Percentiles rank a stretch among this genome's conserved stretches.
Evolutionary conservation across 2,113 vertebrate genomes (phyloP).

Genomic region (Pleuronectes platessa): DNA sequence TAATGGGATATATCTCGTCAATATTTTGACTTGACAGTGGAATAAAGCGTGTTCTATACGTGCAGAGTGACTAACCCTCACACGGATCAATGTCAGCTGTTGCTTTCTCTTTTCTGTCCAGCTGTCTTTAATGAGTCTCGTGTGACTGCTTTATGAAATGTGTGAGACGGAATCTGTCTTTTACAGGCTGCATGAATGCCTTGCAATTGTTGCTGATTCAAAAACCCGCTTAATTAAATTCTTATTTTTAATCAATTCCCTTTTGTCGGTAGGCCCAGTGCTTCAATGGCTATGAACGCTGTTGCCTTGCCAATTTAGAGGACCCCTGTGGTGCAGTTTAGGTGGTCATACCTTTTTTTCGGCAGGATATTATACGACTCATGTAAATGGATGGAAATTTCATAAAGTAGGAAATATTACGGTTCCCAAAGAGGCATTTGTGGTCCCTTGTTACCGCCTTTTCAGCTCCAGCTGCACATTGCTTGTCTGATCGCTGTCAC

Average conservation of each 20-base stretch:
- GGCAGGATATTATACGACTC: constrained; percentile 56
- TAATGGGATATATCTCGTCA: constrained; percentile 67
- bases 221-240: constrained; percentile 72
- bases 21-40: constrained; percentile 64
- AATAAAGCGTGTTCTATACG: constrained; percentile 42
- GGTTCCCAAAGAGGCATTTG: constrained; percentile 50
- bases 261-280: constrained; percentile 57
- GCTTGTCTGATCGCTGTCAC: constrained; percentile 57
- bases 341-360: constrained; percentile 63
- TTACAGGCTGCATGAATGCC: constrained; percentile 48
- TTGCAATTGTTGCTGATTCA: constrained; percentile 71
- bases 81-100: constrained; percentile 74
- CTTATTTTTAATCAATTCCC: constrained; percentile 76
- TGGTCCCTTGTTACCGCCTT: constrained; percentile 43
- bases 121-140: constrained; percentile 81
- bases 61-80: constrained; percentile 56
- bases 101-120: constrained; percentile 51
- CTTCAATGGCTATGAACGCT: constrained; percentile 57
- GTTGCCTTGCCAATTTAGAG: constrained; percentile 65
- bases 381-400: constrained; percentile 58
- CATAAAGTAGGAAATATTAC: constrained; percentile 58
- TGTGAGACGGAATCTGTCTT: constrained; percentile 64
- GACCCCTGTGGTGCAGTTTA: constrained; percentile 69
- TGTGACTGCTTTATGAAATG: constrained; percentile 67
- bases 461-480: constrained; percentile 25